A percentile compares a stretch with the other conserved stretches of the same genome.
phyloP scores from a whole-genome alignment of 2,113 vertebrate genomes.

The Heterotis niloticus region DNA sequence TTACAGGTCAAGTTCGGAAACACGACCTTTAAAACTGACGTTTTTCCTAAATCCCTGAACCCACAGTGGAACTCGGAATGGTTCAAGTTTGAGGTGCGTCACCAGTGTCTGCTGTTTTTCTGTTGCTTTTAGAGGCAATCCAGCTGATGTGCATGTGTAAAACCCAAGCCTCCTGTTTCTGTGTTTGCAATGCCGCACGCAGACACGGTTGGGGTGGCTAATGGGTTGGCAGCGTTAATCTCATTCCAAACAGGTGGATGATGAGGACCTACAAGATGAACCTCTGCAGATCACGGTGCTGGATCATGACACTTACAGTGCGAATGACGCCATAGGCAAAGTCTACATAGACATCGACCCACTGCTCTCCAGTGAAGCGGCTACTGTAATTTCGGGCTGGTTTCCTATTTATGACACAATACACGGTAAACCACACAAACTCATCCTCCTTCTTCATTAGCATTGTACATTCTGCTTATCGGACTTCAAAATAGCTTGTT shows the following conservation, averaged over 20 bases:
- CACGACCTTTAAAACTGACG: conserved; percentile 96
- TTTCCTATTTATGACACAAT: conserved; percentile 99
- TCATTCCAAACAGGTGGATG: conserved; percentile 80
- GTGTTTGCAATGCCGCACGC: no score
- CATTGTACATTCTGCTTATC: no score
- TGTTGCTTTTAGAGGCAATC: no score
- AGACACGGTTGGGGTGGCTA: no score
- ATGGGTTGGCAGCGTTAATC: no score
- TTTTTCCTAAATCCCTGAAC: conserved; percentile 93
- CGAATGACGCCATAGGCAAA: conserved; percentile 97
- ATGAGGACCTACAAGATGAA: conserved; percentile 95
- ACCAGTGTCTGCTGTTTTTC: no score
- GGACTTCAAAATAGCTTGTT: no score
- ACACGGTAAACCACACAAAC: conserved; percentile 67
- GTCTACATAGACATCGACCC: conserved; percentile 99
- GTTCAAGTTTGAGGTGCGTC: conserved; percentile 92
- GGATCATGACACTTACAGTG: conserved; percentile 96
- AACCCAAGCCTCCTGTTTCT: no score
- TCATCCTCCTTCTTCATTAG: no score
- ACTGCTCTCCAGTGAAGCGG: conserved; percentile 87
- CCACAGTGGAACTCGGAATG: conserved; percentile 99
- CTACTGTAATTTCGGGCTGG: conserved; percentile 95
- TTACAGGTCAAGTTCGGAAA: conserved; percentile 96
- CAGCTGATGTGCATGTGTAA: no score
- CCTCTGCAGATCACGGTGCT: conserved; percentile 95